Conservation (phyloP, 2,113 vertebrate species). For the Gopherus flavomarginatus region DNA sequence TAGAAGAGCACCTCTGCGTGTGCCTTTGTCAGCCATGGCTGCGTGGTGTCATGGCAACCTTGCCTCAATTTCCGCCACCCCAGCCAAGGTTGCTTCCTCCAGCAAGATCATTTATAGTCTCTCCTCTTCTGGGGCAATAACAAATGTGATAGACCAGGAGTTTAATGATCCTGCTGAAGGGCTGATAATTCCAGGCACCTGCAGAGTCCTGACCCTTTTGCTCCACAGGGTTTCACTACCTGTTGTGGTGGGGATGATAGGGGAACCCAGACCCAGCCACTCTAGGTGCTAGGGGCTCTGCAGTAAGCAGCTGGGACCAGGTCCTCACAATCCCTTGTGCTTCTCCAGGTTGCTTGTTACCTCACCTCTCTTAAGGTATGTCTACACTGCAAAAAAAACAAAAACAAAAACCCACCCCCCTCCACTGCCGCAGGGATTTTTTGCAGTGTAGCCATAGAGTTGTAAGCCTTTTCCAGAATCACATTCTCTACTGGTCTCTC, state of each 20-base stretch:
- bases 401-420: neutral
- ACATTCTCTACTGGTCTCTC: neutral
- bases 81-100: neutral
- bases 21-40: neutral
- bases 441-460: neutral
- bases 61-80: neutral
- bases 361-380: neutral
- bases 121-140: neutral
- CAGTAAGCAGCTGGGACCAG: neutral
- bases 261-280: neutral
- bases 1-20: neutral
- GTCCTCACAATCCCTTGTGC: neutral
- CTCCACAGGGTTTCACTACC: neutral
- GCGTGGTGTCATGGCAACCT: neutral
- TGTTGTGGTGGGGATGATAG: neutral
- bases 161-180: neutral
- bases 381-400: neutral
- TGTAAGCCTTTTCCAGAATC: neutral
- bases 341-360: neutral
- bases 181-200: neutral
- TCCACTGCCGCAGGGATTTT: neutral
- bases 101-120: neutral
- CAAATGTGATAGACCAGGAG: neutral
- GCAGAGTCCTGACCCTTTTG: neutral
- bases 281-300: neutral